Evolutionary conservation across 1,140 invertebrate species (phyloP), one percentile per base, ranked within the genome.

Genomic region (Scaptomyza hsui): DNA sequence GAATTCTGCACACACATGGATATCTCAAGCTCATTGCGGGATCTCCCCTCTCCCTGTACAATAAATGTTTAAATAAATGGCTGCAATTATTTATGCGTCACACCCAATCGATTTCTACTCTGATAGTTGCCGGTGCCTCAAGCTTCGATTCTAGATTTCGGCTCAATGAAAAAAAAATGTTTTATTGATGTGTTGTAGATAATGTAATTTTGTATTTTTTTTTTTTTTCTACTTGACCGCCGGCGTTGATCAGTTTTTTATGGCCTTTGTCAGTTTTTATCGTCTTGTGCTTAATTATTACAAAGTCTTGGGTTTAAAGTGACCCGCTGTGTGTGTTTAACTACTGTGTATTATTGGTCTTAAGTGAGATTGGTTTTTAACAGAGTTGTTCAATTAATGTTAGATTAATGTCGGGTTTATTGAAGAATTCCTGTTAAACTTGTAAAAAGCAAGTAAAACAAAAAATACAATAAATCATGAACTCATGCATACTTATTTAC

Each of bases 71-170:
- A 78, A 79, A 82, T 79, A 83, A 82, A 75, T 85, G 61, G 47
- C 65, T 61, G 80, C 80, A 83, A 85, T 82, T 83, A 82, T 82
- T 82, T 78, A 85, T 72, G 80, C 79, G 75, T 82, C 80, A 83
- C 79, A 82, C 79, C 79, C 75, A 83, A 83, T 79, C 75, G 80
- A 75, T 65, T 71, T 64, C 37, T 39, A 35, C 39, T 37, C 26
- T 10, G 29, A 57, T 57, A 59, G 42, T 42, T 15, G 44, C 37
- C 52, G 47, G 6, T 45, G 68, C 68, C 68, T 37, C 4, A 45
- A 52, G 61, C 52, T 15, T 24, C 51, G 35, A 52, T 35, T 63
- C 49, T 62, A 39, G 18, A 45, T 41, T 16, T 45, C 16, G n/a
- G 9, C 37, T 55, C 19, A 64, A 35, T 35, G 24, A 32, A 21